phyloP scores from a whole-genome alignment of 2,888 invertebrate genomes.

The Tholera decimalis region DNA sequence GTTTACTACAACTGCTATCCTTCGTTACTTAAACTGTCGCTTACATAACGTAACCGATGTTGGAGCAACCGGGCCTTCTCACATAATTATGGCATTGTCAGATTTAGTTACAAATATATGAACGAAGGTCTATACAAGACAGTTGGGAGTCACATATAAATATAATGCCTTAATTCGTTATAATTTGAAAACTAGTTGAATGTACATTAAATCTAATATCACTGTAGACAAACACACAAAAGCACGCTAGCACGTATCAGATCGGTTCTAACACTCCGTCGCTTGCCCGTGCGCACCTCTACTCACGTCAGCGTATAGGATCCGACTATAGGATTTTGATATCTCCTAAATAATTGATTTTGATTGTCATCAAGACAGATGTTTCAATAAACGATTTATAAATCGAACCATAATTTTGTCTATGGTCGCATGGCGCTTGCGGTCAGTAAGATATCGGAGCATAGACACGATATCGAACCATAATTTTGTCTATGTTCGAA shows the following conservation, averaged over 20 bases:
- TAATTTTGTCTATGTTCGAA: too few relatives aligned
- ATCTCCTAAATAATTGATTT: background rate
- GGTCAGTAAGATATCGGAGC: constrained; percentile 5
- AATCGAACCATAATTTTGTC: constrained; percentile 20
- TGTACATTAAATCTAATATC: constrained; percentile 80
- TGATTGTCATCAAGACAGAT: background rate
- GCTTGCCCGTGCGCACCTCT: constrained; percentile 7
- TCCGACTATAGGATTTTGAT: constrained; percentile 11
- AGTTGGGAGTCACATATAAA: constrained; percentile 57
- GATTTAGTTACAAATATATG: constrained; percentile 32
- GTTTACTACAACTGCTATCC: constrained; percentile 37
- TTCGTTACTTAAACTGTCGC: constrained; percentile 38
- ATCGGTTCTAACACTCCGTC: constrained; percentile 61
- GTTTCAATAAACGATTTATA: constrained; percentile 7
- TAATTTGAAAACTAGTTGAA: constrained; percentile 66
- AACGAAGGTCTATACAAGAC: constrained; percentile 60
- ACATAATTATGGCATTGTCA: constrained; percentile 58
- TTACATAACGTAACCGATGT: constrained; percentile 13
- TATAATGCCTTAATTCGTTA: constrained; percentile 64
- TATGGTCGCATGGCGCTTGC: constrained; percentile 8
- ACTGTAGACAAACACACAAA: constrained; percentile 79
- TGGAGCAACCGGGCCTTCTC: constrained; percentile 33
- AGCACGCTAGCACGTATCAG: constrained; percentile 75
- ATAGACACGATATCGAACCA: too few relatives aligned
- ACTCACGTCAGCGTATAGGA: constrained; percentile 19